Evolutionary conservation across 2,797 vertebrate species (phyloP).

Genomic region (Melanogrammus aeglefinus): DNA sequence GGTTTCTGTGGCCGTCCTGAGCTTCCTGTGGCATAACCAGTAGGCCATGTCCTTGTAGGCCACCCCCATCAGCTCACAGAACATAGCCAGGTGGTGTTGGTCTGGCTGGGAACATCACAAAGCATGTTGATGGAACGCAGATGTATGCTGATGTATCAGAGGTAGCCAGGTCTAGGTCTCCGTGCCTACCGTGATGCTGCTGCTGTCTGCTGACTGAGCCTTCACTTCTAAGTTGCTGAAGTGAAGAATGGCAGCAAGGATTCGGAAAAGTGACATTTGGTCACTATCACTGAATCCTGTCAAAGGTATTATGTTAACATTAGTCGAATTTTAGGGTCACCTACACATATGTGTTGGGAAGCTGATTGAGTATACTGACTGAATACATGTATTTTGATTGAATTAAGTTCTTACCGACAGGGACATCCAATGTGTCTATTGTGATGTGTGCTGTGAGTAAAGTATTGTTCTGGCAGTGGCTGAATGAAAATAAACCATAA

Average conservation of each 20-base stretch:
- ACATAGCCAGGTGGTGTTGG: conserved; percentile 80
- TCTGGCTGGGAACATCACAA: conserved; percentile 76
- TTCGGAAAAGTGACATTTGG: conserved; percentile 91
- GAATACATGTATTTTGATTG: neutral
- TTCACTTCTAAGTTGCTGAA: conserved; percentile 89
- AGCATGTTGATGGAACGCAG: conserved; percentile 3
- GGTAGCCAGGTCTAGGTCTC: neutral
- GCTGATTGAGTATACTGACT: neutral
- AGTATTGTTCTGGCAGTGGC: neutral
- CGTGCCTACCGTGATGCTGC: conserved; percentile 80
- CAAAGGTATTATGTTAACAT: conserved; percentile 3
- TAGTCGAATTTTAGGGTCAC: neutral
- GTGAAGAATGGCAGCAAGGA: conserved; percentile 92
- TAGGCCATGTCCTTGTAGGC: conserved; percentile 88
- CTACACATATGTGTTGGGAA: neutral
- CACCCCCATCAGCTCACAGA: conserved; percentile 92
- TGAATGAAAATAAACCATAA: neutral
- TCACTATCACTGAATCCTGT: conserved; percentile 85
- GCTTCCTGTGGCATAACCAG: conserved; percentile 93
- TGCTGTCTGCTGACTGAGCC: conserved; percentile 82
- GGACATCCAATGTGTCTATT: neutral
- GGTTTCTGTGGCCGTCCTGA: conserved; percentile 86
- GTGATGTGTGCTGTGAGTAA: neutral
- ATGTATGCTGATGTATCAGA: neutral
- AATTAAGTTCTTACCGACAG: neutral